Conservation (phyloP, 2,113 vertebrate genomes). For the Lipophrys pholis region DNA sequence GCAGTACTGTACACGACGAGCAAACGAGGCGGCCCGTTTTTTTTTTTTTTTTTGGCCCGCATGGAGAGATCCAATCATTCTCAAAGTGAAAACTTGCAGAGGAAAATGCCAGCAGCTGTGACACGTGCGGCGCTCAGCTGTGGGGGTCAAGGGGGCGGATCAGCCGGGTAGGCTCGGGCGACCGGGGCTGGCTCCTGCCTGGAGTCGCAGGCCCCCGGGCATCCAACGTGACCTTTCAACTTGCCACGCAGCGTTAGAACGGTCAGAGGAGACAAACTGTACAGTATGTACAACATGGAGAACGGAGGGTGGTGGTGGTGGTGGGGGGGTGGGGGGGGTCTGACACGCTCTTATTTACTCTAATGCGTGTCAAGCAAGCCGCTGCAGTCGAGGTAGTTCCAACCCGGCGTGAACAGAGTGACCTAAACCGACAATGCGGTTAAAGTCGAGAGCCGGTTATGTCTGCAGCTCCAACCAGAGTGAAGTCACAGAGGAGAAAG, state of each 20-base stretch:
- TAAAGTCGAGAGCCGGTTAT: background rate
- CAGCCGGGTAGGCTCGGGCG: background rate
- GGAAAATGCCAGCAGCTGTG: conserved; percentile 16
- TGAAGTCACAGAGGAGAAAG: too few species aligned
- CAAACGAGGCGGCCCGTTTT: conserved; percentile 43
- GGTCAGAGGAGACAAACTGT: conserved; percentile 24
- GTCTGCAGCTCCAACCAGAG: background rate
- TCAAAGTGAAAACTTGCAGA: conserved; percentile 27
- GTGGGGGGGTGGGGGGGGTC: background rate
- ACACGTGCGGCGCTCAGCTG: conserved; percentile 41
- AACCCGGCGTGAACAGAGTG: background rate
- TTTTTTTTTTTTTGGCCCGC: conserved; percentile 7
- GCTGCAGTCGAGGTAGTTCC: conserved; percentile 27
- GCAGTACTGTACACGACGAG: conserved; percentile 25
- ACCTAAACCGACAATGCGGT: conserved; percentile 2
- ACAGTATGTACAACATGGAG: conserved; percentile 8
- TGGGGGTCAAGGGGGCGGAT: background rate
- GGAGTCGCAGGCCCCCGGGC: conserved; percentile 32
- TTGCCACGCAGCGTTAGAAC: conserved; percentile 65
- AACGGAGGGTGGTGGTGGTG: background rate
- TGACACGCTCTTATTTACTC: conserved; percentile 35
- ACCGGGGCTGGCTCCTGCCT: conserved; percentile 23
- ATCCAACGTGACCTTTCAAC: conserved; percentile 57
- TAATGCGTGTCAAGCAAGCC: conserved; percentile 42
- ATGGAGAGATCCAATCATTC: conserved; percentile 45